Evolutionary conservation across 2,113 vertebrate species (phyloP).

Genomic region (Grantiella picta): DNA sequence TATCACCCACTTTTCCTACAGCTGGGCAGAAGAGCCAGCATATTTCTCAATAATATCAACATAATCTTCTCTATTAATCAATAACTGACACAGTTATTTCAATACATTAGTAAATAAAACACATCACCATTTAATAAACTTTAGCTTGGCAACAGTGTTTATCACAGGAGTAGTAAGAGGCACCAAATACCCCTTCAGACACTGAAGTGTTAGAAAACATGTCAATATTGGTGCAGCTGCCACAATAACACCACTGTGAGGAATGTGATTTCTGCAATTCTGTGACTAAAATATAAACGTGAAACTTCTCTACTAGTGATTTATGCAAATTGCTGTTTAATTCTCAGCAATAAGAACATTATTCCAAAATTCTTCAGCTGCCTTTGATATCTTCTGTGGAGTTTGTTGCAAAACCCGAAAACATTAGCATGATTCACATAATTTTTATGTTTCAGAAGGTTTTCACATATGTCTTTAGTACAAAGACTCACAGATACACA

Average conservation of each 20-base stretch:
- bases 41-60: not conserved
- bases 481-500: not conserved
- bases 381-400: not conserved
- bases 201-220: not conserved
- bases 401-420: not conserved
- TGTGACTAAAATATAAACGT: not conserved
- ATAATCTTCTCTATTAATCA: not conserved
- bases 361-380: not conserved
- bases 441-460: not conserved
- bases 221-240: not conserved
- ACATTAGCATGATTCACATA: not conserved
- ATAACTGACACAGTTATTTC: not conserved
- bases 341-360: not conserved
- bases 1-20: not conserved
- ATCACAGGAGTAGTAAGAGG: not conserved
- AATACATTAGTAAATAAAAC: not conserved
- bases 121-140: not conserved
- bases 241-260: constrained; percentile 5
- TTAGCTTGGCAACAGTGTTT: not conserved
- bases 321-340: constrained; percentile 21
- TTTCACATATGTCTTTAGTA: not conserved
- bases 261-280: not conserved
- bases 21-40: not conserved
- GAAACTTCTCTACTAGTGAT: not conserved
- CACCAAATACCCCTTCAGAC: not conserved